Base-by-base conservation (phyloP, 2,888 invertebrate genomes). In the Drosophila limbata region DNA sequence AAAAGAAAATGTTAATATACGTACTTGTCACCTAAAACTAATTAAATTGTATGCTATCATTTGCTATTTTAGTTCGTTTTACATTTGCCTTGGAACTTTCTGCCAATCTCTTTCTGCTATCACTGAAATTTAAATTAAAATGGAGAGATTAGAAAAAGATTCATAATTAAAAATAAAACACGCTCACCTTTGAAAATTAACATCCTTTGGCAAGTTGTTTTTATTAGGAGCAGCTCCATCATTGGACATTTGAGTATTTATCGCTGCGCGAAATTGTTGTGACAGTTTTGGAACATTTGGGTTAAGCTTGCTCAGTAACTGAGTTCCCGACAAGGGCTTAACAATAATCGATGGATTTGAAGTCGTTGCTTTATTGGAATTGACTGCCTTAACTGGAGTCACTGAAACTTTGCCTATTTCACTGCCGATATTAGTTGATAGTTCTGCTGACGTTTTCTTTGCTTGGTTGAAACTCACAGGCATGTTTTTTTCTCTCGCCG, bases 1-100 rank as follows among this genome's bases (percentile, higher is more conserved):
- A 21, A 3, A 9, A 19, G 11, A 15, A 9, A 9, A 13, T 1
- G 10, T 42, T 33, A 1, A 40, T 33, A 2, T 50, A 51, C 51
- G 9, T 39, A 17, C 21, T 33, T 39, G 4, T 1, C 25, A 35
- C n/a, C 33, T 17, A 17, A 40, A 39, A 37, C 25, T 35, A 13
- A 4, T 17, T 44, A 35, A 47, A 56, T 25, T 45, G 33, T 39
- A 15, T 48, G 28, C 15, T 48, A 2, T 48, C 59, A 33, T 40
- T 52, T 59, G 28, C 63, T 33, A 68, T 17, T 56, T 75, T 75
- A 17, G 63, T 48, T 9, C 78, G 57, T 40, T 75, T 73, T n/a
- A 21, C 15, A 52, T 39, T 55, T 4, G 62, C 39, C 11, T 52
- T 65, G 15, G 44, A 9, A n/a, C 10, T 45, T 15, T 67, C 78